Conservation (phyloP, 2,797 vertebrate genomes). For the Myripristis jacobus region DNA sequence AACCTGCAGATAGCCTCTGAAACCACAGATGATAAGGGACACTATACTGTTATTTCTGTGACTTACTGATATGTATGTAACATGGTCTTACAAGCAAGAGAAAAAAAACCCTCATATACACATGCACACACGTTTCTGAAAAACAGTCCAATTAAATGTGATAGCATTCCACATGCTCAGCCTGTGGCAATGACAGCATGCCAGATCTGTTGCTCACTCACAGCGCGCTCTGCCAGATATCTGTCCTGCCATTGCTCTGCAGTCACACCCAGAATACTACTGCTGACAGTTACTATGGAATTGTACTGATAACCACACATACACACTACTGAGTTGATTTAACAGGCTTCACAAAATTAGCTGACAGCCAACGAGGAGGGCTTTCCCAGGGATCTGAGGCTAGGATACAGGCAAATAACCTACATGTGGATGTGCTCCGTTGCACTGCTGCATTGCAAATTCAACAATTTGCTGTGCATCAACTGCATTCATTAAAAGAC, state of each 20-base stretch:
- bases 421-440: neutral
- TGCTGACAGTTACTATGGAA: conserved; percentile 39
- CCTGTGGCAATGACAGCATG: conserved; percentile 29
- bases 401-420: conserved; percentile 9
- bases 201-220: conserved; percentile 34
- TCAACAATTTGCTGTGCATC: conserved; percentile 5
- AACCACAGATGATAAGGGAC: neutral
- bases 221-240: conserved; percentile 35
- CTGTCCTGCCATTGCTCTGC: conserved; percentile 26
- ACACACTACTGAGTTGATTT: conserved; percentile 22
- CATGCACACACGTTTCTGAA: neutral
- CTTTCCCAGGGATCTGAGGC: conserved; percentile 19
- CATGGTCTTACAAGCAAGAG: neutral
- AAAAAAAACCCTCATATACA: neutral
- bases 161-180: conserved; percentile 36
- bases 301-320: conserved; percentile 49
- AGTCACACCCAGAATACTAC: conserved; percentile 52
- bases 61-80: neutral
- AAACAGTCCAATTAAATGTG: conserved; percentile 8
- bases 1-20: neutral
- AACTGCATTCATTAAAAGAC: conserved; percentile 10
- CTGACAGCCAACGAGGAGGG: conserved; percentile 23
- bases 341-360: neutral
- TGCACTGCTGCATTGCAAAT: neutral
- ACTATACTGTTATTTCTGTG: neutral